These are phyloP conservation scores for Pteria penguin DNA, from an alignment of 2,888 invertebrate genomes.

Conservation along the genomic window DNA sequence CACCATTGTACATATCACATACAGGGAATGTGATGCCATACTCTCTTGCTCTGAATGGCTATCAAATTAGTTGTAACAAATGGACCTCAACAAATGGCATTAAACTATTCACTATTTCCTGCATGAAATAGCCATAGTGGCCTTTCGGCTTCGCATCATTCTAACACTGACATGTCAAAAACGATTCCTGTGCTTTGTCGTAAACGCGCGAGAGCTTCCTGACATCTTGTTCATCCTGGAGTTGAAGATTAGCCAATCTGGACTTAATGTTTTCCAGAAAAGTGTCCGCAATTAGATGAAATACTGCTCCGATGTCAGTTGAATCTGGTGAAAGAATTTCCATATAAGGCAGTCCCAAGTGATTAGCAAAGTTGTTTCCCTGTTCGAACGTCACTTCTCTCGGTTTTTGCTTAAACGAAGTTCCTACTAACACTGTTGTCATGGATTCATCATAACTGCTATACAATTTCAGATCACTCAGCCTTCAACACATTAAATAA, in stretches of 20 bases:
- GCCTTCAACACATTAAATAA: constrained; percentile 53
- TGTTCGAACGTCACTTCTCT: constrained; percentile 58
- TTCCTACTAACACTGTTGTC: constrained; percentile 62
- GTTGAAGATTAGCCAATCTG: neutral
- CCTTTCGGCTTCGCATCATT: too few relatives aligned
- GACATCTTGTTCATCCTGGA: neutral
- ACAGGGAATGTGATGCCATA: too few relatives aligned
- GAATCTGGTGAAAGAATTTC: constrained; percentile 46
- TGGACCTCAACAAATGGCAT: too few relatives aligned
- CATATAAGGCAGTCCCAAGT: constrained; percentile 61
- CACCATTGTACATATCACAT: too few relatives aligned
- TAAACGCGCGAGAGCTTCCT: neutral
- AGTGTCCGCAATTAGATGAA: neutral
- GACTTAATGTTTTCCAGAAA: neutral
- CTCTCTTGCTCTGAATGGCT: too few relatives aligned
- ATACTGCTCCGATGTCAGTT: neutral
- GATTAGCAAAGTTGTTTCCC: constrained; percentile 60
- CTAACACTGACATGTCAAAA: neutral
- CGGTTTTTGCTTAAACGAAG: constrained; percentile 48
- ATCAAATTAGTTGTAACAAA: too few relatives aligned
- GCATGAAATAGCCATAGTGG: too few relatives aligned
- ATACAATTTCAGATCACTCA: constrained; percentile 58
- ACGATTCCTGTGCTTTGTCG: neutral
- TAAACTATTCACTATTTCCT: too few relatives aligned
- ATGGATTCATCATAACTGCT: constrained; percentile 53